A percentile compares a stretch with the other conserved stretches of the same genome.
Evolutionary conservation across 2,888 invertebrate genomes (phyloP).

Genomic region (Sphaeridia pumilis): DNA sequence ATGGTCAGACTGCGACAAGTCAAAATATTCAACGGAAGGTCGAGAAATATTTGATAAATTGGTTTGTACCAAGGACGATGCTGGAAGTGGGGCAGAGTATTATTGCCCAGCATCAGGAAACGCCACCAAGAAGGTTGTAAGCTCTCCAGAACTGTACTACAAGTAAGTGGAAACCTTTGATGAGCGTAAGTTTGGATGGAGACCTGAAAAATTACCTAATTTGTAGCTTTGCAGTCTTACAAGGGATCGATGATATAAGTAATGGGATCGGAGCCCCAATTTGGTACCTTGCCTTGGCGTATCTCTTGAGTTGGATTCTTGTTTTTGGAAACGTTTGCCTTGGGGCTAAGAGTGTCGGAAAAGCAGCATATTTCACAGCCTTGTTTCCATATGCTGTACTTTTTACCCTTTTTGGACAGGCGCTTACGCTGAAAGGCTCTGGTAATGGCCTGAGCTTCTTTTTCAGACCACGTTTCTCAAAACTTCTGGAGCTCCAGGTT

Average conservation of each 20-base stretch:
- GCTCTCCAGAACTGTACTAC: not conserved
- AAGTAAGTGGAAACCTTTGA: not conserved
- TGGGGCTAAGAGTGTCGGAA: conserved; percentile 38
- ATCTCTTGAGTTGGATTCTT: conserved; percentile 5
- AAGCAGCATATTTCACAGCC: conserved; percentile 79
- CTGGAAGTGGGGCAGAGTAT: not conserved
- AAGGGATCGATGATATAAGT: conserved; percentile 22
- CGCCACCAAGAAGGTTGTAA: not conserved
- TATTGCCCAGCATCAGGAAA: not conserved
- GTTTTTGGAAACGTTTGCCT: not conserved
- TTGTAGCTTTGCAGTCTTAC: conserved; percentile 31
- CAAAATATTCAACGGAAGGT: not conserved
- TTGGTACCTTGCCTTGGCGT: not conserved
- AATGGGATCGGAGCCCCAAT: conserved; percentile 34
- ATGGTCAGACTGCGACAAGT: not conserved
- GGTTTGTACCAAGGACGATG: not conserved
- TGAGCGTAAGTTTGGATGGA: not conserved
- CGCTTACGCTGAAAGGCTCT: conserved; percentile 51
- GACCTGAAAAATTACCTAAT: not conserved
- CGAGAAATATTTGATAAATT: not conserved
- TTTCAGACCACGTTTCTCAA: conserved; percentile 54
- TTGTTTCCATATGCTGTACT: conserved; percentile 71
- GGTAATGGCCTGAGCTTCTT: conserved; percentile 63
- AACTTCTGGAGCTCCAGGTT: too few species aligned
- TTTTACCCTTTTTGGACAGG: conserved; percentile 51